Evolutionary conservation across 2,113 vertebrate species (phyloP), one percentile per base, ranked within the genome.

Genomic region (Aptenodytes patagonicus): DNA sequence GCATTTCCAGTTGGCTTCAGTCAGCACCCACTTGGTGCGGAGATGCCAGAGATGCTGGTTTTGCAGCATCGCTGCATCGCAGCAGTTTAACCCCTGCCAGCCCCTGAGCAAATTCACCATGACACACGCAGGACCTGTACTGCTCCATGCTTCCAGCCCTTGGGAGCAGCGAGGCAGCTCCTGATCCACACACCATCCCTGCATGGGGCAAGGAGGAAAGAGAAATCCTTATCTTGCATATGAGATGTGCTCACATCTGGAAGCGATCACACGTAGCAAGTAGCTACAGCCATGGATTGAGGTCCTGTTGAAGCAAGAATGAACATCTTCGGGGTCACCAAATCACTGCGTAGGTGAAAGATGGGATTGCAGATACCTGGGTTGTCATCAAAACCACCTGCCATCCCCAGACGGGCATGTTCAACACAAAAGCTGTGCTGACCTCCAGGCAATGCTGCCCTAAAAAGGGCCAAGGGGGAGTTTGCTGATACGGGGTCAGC

Each of bases 111-210:
- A 54, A 58, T 11, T 51, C 44, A 14, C 6, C 3, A 3, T 44
- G 68, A 60, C 0, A 1, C 28, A 36, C 0, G 0, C 21, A 20
- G 44, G 26, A 49, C 3, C 14, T 29, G 19, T 22, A 13, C 38
- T 31, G 29, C 26, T 58, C 10, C 38, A 1, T 32, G 7, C 17
- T 42, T 44, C 51, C 69, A 84, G 64, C 15, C 28, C 34, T 10
- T 11, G 10, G 52, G 44, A 87, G 20, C n/a, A 42, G 14, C 3
- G 19, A 17, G 19, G 15, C 51, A 55, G 42, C 42, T 68, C 31
- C 44, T 19, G 29, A 38, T 38, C 44, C 66, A 24, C 16, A 31
- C 42, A 34, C 7, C 26, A 32, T 6, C 22, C 11, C 28, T 64
- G 7, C 10, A 1, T 7, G 11, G 25, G 22, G 15, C 28, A 54